Percentiles rank a stretch among this genome's conserved stretches.
These are phyloP conservation scores for Pristis pectinata DNA, from an alignment of 2,797 vertebrate species.

Conservation along the genomic window DNA sequence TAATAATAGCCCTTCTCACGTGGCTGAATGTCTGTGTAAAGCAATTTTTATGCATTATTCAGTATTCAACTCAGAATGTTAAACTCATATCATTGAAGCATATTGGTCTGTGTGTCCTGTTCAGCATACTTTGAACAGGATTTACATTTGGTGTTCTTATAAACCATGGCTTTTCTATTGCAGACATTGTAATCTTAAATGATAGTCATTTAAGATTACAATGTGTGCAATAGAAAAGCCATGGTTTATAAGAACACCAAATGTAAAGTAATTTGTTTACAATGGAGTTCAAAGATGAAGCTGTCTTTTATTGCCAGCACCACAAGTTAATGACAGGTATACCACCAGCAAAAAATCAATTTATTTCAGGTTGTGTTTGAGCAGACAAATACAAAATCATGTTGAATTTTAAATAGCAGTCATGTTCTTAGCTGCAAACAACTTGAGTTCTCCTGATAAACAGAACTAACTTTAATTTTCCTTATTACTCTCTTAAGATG, in stretches of 20 bases:
- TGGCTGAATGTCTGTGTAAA: conserved; percentile 16
- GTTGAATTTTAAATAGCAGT: neutral
- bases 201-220: neutral
- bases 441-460: neutral
- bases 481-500: too few relatives aligned
- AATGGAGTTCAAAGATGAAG: neutral
- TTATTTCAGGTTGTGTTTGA: neutral
- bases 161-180: neutral
- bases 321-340: neutral
- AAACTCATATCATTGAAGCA: neutral
- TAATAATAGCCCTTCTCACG: conserved; percentile 12
- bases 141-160: neutral
- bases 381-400: neutral
- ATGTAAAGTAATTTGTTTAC: neutral
- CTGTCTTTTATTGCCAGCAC: neutral
- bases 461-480: neutral
- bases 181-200: neutral
- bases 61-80: conserved; percentile 1
- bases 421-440: neutral
- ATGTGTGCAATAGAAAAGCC: neutral
- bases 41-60: conserved; percentile 22
- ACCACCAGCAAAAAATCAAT: neutral
- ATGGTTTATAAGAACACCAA: neutral
- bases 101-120: neutral
- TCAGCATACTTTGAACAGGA: neutral